These are phyloP conservation scores for Elysia crispata DNA, from an alignment of 2,888 invertebrate species.

Conservation along the genomic window DNA sequence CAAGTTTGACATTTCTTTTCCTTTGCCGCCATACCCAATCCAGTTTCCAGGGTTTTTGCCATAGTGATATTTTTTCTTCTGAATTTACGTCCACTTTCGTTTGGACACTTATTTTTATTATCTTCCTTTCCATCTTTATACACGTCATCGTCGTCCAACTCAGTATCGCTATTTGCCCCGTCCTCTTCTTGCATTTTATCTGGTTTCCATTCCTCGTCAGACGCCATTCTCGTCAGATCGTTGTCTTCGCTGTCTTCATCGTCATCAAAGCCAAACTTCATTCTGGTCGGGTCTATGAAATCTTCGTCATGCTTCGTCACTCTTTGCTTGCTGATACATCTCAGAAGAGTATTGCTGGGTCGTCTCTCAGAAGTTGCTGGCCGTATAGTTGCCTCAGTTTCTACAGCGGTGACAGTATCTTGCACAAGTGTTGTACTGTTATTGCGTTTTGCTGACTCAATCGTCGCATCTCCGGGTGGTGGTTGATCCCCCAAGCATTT, in stretches of 20 bases:
- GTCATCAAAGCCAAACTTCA: constrained; percentile 44
- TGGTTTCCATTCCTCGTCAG: constrained; percentile 50
- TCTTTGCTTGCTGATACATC: neutral
- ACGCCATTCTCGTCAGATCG: constrained; percentile 3
- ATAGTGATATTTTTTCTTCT: neutral
- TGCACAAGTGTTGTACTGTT: neutral
- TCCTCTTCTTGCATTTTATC: neutral
- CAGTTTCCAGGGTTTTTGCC: neutral
- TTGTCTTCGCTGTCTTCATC: constrained; percentile 22
- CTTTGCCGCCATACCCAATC: neutral
- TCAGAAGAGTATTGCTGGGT: neutral
- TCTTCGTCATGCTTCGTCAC: constrained; percentile 7
- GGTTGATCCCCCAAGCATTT: too few relatives aligned
- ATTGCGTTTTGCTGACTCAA: neutral
- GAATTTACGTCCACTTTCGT: neutral
- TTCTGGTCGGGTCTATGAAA: constrained; percentile 44
- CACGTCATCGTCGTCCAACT: neutral
- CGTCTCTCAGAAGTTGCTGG: too few relatives aligned
- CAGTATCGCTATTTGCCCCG: neutral
- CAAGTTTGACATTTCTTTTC: constrained; percentile 21
- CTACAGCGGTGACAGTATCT: neutral
- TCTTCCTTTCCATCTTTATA: neutral
- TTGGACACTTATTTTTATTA: neutral
- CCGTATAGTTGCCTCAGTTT: too few relatives aligned
- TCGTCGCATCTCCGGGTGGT: neutral